A percentile compares a stretch with the other conserved stretches of the same genome.
phyloP scores from a whole-genome alignment of 1,140 invertebrate genomes.

The Bicyclus anynana region DNA sequence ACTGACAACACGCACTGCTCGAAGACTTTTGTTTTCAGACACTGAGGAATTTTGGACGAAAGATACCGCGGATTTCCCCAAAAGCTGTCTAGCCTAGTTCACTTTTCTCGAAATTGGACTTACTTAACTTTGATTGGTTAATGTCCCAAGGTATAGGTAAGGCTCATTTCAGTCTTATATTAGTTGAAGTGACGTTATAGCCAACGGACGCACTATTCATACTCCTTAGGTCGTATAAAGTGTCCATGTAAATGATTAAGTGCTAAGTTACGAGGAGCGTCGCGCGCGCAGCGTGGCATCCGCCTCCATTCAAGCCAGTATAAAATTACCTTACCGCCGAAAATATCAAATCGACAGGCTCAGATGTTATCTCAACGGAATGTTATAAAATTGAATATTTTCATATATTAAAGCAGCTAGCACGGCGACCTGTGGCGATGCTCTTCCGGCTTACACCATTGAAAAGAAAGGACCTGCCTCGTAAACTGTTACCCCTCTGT shows the following conservation, averaged over 20 bases:
- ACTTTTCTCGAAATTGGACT: background rate
- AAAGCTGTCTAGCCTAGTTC: too few relatives aligned
- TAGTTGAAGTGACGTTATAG: slow-evolving; percentile 23
- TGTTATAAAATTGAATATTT: slow-evolving; percentile 76
- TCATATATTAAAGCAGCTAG: slow-evolving; percentile 54
- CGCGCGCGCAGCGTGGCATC: slow-evolving; percentile 61
- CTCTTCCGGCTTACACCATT: too few relatives aligned
- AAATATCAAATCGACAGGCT: slow-evolving; percentile 73
- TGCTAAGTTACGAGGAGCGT: slow-evolving; percentile 66
- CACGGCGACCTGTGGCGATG: slow-evolving; percentile 44
- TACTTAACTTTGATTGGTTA: too few relatives aligned
- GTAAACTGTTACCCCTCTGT: too few relatives aligned
- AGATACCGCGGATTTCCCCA: too few relatives aligned
- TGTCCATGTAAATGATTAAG: slow-evolving; percentile 70
- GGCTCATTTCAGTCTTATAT: slow-evolving; percentile 25
- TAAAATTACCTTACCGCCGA: slow-evolving; percentile 72
- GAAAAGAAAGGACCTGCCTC: too few relatives aligned
- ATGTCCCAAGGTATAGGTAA: too few relatives aligned
- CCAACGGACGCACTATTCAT: slow-evolving; percentile 17
- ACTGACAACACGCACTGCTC: too few relatives aligned
- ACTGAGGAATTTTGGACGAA: too few relatives aligned
- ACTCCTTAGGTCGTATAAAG: slow-evolving; percentile 46
- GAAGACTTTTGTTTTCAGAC: too few relatives aligned
- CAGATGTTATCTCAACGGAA: slow-evolving; percentile 66
- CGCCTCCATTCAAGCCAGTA: slow-evolving; percentile 57